Evolutionary conservation across 2,888 invertebrate species (phyloP).

Genomic region (Arrhopalites spinosus): DNA sequence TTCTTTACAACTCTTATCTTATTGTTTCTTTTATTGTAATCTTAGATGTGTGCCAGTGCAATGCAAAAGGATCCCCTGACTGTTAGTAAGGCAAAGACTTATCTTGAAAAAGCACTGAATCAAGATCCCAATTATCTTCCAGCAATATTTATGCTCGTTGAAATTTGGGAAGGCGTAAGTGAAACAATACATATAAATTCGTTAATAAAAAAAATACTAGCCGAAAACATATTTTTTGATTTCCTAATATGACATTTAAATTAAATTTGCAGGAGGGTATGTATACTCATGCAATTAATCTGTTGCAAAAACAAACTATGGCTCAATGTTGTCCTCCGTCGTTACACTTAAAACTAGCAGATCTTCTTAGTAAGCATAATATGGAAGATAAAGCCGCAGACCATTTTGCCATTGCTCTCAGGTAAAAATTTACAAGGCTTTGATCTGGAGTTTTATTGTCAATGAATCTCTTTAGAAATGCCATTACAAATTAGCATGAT

Average conservation of each 20-base stretch:
- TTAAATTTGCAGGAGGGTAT: constrained; percentile 63
- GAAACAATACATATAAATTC: background rate
- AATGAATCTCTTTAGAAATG: background rate
- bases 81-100: constrained; percentile 68
- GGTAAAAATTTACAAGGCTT: constrained; percentile 59
- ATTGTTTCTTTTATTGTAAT: constrained; percentile 16
- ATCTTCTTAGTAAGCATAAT: constrained; percentile 67
- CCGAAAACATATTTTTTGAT: background rate
- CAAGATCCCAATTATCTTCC: constrained; percentile 74
- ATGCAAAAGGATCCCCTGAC: constrained; percentile 70
- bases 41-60: constrained; percentile 76
- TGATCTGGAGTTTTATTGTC: background rate
- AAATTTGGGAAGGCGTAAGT: constrained; percentile 68
- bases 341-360: constrained; percentile 71
- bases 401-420: constrained; percentile 70
- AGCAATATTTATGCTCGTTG: constrained; percentile 73
- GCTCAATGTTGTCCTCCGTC: constrained; percentile 64
- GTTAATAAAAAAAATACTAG: background rate
- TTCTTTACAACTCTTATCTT: background rate
- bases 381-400: constrained; percentile 72
- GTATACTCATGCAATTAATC: constrained; percentile 69
- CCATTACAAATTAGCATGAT: no score
- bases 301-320: constrained; percentile 71
- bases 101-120: constrained; percentile 73
- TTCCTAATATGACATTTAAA: constrained; percentile 27